Evolutionary conservation across 2,888 invertebrate species (phyloP).

Genomic region (Aromia moschata): DNA sequence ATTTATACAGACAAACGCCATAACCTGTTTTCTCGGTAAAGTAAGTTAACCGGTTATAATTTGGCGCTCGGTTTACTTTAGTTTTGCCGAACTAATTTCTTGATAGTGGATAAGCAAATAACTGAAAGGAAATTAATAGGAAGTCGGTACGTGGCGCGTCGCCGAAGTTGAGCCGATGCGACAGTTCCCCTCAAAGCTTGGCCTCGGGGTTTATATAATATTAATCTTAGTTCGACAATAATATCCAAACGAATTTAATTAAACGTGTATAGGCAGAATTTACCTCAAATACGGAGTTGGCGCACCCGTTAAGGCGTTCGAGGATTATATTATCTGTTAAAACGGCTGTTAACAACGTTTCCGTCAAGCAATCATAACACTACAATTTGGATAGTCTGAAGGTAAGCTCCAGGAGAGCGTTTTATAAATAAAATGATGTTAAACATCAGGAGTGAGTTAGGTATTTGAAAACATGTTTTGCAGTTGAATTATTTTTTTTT

Average conservation of each 20-base stretch:
- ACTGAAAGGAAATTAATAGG: constrained; percentile 48
- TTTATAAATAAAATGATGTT: too few species aligned
- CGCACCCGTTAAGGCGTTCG: constrained; percentile 1
- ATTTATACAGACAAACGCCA: neutral
- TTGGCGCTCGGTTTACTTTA: constrained; percentile 7
- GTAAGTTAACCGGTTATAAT: constrained; percentile 10
- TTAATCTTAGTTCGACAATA: constrained; percentile 43
- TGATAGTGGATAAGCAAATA: constrained; percentile 41
- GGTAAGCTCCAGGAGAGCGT: too few species aligned
- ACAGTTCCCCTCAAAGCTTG: constrained; percentile 39
- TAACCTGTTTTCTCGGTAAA: neutral
- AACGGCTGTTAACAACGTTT: constrained; percentile 1
- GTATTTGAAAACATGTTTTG: too few species aligned
- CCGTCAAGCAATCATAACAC: neutral
- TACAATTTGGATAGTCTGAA: too few species aligned
- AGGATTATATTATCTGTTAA: constrained; percentile 11
- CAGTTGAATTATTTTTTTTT: too few species aligned
- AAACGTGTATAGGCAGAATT: constrained; percentile 16
- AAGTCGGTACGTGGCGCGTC: constrained; percentile 43
- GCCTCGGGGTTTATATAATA: constrained; percentile 43
- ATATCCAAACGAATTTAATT: constrained; percentile 16
- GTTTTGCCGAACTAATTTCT: constrained; percentile 29
- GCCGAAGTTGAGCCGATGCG: constrained; percentile 35
- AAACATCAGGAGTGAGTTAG: too few species aligned
- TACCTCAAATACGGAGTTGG: neutral